Evolutionary conservation across 92 coral and sea anemone species (phyloP), one percentile per base, ranked within the genome.

Genomic region (Palythoa heliodiscus): DNA sequence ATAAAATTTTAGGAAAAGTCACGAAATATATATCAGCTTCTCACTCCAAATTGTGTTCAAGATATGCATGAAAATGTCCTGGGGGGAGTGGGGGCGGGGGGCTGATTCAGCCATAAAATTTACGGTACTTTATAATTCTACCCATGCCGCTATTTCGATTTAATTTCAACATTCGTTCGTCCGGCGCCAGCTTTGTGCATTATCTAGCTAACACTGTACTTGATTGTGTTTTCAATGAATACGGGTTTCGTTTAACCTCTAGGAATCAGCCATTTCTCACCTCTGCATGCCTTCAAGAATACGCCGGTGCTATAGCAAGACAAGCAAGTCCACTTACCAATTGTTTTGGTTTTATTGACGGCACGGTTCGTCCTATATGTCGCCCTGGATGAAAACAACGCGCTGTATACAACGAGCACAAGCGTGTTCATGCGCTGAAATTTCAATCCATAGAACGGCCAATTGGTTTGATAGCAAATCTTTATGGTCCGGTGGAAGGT

Each of bases 191-290:
- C 24, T 16, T 39, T 24, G 11, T 67, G 37, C 70, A 86, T 67
- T 38, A 86, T n/a, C n/a, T 52, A 75, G 83, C 86, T 75, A 70
- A 67, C 87, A 86, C 54, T 89, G 92, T 77, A 79, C 86, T 73
- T 57, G 76, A 60, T 67, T 78, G 86, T 76, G 35, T 76, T 25
- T 85, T 29, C 50, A 69, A 80, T 86, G 73, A 48, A 35, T 87
- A 86, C 47, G 71, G 89, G 11, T 86, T 86, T 86, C 71, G 75
- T 66, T 83, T 88, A 70, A 75, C 69, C 9, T 52, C 87, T 73
- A 74, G 85, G 88, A 75, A 85, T 24, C 73, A 84, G 82, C 73
- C 87, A 72, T 84, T 84, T 84, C 87, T 84, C 71, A 73, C 69
- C 84, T 71, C 39, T 73, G 87, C 73, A 11, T 24, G 71, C 83